phyloP scores from a whole-genome alignment of 2,113 vertebrate genomes.

The Aphyosemion australe region DNA sequence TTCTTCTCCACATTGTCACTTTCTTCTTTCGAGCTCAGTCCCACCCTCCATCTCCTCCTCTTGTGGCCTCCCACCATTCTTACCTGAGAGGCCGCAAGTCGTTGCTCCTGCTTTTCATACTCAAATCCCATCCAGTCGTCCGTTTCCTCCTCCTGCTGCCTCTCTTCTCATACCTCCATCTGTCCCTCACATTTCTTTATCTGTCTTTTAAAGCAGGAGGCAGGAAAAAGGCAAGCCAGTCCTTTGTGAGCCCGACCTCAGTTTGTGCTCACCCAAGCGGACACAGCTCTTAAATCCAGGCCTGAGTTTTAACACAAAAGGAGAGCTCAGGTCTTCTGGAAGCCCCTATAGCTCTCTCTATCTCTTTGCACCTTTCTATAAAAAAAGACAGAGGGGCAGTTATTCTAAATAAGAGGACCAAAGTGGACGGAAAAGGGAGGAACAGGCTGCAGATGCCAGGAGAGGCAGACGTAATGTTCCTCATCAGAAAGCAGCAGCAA shows the following conservation, averaged over 20 bases:
- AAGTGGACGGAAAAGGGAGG: slow-evolving; percentile 18
- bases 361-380: slow-evolving; percentile 60
- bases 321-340: slow-evolving; percentile 61
- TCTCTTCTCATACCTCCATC: slow-evolving; percentile 66
- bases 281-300: slow-evolving; percentile 70
- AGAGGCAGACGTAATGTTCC: slow-evolving; percentile 51
- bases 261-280: slow-evolving; percentile 73
- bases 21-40: slow-evolving; percentile 17
- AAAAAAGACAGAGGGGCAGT: slow-evolving; percentile 45
- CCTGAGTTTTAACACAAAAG: slow-evolving; percentile 66
- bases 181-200: slow-evolving; percentile 65
- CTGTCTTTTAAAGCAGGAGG: slow-evolving; percentile 63
- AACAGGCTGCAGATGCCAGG: slow-evolving; percentile 38
- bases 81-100: slow-evolving; percentile 68
- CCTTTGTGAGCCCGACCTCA: slow-evolving; percentile 64
- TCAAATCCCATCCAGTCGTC: slow-evolving; percentile 31
- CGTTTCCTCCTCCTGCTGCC: slow-evolving; percentile 16
- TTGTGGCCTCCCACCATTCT: slow-evolving; percentile 51
- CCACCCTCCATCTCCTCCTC: neutral
- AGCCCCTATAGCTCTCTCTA: slow-evolving; percentile 53
- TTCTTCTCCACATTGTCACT: slow-evolving; percentile 47
- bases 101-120: slow-evolving; percentile 59
- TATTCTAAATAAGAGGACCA: slow-evolving; percentile 47
- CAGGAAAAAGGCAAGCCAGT: slow-evolving; percentile 64
- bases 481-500: slow-evolving; percentile 46